phyloP scores from a whole-genome alignment of 2,113 vertebrate genomes.

The Ochotona curzoniae region DNA sequence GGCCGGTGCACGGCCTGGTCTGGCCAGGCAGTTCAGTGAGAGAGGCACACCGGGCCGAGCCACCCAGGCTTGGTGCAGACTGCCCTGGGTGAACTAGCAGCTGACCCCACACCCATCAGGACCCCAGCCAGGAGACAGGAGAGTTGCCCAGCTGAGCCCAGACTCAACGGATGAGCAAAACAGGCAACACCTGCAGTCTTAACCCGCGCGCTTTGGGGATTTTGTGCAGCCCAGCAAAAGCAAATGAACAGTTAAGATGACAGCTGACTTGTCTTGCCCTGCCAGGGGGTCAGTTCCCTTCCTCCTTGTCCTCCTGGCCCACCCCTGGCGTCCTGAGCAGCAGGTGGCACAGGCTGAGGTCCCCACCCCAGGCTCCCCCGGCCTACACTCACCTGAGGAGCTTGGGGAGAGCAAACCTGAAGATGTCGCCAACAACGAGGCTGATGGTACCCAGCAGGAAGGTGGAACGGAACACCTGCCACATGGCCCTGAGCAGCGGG shows the following conservation, averaged over 20 bases:
- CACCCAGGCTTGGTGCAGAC: not conserved
- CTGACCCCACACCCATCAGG: not conserved
- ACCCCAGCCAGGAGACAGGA: no score
- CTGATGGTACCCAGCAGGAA: conserved; percentile 92
- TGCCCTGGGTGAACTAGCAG: no score
- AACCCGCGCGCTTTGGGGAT: not conserved
- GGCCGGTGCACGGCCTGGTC: not conserved
- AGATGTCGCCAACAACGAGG: conserved; percentile 90
- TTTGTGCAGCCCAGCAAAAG: not conserved
- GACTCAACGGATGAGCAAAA: not conserved
- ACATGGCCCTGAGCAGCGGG: conserved; percentile 89
- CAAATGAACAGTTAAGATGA: not conserved
- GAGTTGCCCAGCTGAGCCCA: fast-evolving
- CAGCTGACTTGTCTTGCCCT: not conserved
- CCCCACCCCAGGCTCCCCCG: not conserved
- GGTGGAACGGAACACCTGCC: conserved; percentile 89
- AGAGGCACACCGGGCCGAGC: not conserved
- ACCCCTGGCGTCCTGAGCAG: not conserved
- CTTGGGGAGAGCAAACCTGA: conserved; percentile 93
- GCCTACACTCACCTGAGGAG: conserved; percentile 90
- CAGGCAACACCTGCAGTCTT: no score
- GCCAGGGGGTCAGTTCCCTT: not conserved
- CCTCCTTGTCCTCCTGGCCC: not conserved
- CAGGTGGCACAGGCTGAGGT: not conserved
- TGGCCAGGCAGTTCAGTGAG: no score